phyloP scores from a whole-genome alignment of 2,113 vertebrate species.

The Phrynosoma blainvillii region DNA sequence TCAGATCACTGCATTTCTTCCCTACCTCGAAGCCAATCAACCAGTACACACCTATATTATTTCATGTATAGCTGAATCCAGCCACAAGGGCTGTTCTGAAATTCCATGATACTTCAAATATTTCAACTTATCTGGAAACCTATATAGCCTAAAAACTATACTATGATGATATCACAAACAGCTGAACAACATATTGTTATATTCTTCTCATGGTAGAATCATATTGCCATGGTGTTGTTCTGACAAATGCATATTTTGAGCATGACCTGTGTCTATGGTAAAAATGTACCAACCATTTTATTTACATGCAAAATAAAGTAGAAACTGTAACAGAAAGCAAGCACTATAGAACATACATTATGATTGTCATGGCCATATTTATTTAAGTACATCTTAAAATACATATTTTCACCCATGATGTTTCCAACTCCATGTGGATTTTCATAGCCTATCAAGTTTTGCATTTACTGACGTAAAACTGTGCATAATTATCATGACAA shows the following conservation, averaged over 20 bases:
- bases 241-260: background rate
- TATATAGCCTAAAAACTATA: too few species aligned
- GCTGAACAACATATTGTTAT: background rate
- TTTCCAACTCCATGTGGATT: background rate
- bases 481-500: too few species aligned
- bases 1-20: too few species aligned
- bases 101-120: too few species aligned
- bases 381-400: constrained; percentile 50
- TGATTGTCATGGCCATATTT: constrained; percentile 24
- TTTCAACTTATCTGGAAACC: too few species aligned
- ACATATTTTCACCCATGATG: constrained; percentile 31
- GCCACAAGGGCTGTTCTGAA: too few species aligned
- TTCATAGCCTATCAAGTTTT: constrained; percentile 7
- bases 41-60: too few species aligned
- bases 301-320: constrained; percentile 1
- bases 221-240: background rate
- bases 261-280: background rate
- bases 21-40: too few species aligned
- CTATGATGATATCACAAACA: too few species aligned
- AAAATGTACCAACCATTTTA: background rate
- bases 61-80: too few species aligned
- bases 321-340: background rate
- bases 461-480: too few species aligned
- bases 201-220: background rate
- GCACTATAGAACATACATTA: background rate